Evolutionary conservation across 2,888 invertebrate species (phyloP).

Genomic region (Terebella lapidaria): DNA sequence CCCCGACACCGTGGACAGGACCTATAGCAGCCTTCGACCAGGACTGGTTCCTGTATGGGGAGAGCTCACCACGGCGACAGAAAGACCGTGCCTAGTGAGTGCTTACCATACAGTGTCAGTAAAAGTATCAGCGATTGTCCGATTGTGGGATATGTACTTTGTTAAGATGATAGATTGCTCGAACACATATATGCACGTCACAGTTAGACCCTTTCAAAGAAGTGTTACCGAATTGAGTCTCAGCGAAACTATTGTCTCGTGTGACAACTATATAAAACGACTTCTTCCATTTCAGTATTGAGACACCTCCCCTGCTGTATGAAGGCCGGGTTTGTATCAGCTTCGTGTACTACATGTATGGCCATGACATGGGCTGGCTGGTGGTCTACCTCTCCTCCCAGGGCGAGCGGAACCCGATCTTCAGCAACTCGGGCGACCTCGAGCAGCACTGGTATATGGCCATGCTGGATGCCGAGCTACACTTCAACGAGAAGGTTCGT

Average conservation of each 20-base stretch:
- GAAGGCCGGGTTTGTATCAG: constrained; percentile 29
- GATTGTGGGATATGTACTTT: too few species aligned
- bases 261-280: too few species aligned
- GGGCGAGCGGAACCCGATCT: background rate
- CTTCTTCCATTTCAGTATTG: background rate
- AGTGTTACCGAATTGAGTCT: too few species aligned
- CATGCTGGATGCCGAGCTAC: background rate
- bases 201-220: too few species aligned
- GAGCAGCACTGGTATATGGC: background rate
- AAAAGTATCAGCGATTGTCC: too few species aligned
- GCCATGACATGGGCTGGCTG: constrained; percentile 20
- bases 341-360: constrained; percentile 34
- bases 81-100: constrained; percentile 31
- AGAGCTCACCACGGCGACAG: constrained; percentile 33
- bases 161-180: too few species aligned
- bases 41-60: constrained; percentile 40
- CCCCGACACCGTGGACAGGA: constrained; percentile 8
- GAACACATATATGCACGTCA: too few species aligned
- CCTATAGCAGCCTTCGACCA: constrained; percentile 8
- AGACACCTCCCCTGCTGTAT: background rate
- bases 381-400: background rate
- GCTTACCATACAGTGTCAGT: too few species aligned
- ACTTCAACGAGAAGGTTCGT: background rate
- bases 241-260: too few species aligned
- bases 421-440: background rate